Evolutionary conservation across 2,888 invertebrate species (phyloP), one percentile per base, ranked within the genome.

Genomic region (Gymnocheta viridis): DNA sequence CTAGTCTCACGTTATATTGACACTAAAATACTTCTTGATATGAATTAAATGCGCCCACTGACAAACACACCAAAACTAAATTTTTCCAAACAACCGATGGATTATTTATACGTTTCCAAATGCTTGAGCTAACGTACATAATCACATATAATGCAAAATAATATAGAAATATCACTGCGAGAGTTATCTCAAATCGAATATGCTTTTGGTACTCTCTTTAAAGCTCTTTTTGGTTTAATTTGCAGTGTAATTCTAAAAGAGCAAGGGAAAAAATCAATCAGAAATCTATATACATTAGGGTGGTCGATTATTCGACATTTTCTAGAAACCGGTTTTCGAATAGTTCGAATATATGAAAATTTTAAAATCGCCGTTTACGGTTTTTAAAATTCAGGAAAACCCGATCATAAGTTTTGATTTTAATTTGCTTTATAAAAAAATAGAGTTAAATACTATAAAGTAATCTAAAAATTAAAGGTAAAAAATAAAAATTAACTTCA

Each of bases 81-180:
- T 44, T 35, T 64, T 70, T 64, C 29, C 27, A 32, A 62, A 44
- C 51, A 64, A 67, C 10, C 38, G 17, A 24, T 24, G 51, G 17
- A 6, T 70, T 79, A 79, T 79, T 79, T 79, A 79, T 79, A 79
- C 70, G 47, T 69, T 54, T 27, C 4, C 72, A 73, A 51, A 51
- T n/a, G 12, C 32, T 38, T 9, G 29, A 32, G 19, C n/a, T 32
- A 44, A 56, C 51, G 32, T 44, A 38, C 14, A 41, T 35, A 49
- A 51, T 54, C 64, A 27, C 3, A 17, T 12, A 44, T 9, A 24
- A 22, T 38, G 14, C 35, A 29, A 7, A 32, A 5, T 10, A 54
- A 51, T 51, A 62, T 27, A 41, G n/a, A 44, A 62, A 62, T 62
- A 62, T 69, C 60, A 78, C 49, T 22, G 24, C 0, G 51, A 78